Percentiles rank a stretch among this genome's conserved stretches.
Evolutionary conservation across 1,140 invertebrate genomes (phyloP).

Genomic region (Drosophila watanabei): DNA sequence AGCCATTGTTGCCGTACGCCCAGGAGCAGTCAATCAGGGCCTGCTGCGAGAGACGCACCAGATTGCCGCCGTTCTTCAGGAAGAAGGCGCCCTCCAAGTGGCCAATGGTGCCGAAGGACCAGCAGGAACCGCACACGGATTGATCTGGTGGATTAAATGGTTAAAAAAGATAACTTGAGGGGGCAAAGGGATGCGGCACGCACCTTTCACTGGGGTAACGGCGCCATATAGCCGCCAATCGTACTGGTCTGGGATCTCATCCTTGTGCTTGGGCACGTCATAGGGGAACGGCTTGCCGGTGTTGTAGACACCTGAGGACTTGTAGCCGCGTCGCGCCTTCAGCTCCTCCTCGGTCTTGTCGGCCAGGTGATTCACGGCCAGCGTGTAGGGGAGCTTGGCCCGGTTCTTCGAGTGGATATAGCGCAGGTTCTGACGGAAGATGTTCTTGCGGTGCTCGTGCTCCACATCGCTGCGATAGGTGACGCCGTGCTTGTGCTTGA

Average conservation of each 20-base stretch:
- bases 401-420: constrained; percentile 95
- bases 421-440: constrained; percentile 96
- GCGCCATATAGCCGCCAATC: constrained; percentile 97
- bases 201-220: constrained; percentile 97
- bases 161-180: not conserved
- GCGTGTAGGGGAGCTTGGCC: constrained; percentile 90
- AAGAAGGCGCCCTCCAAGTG: constrained; percentile 97
- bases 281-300: constrained; percentile 89
- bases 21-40: constrained; percentile 98
- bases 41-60: constrained; percentile 95
- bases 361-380: constrained; percentile 95
- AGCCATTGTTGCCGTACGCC: constrained; percentile 97
- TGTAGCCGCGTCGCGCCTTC: constrained; percentile 91
- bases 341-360: constrained; percentile 93
- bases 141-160: constrained; percentile 88
- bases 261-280: constrained; percentile 67
- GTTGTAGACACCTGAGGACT: constrained; percentile 89
- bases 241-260: constrained; percentile 89
- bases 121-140: constrained; percentile 98
- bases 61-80: constrained; percentile 91
- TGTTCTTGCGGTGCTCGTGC: constrained; percentile 90
- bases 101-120: constrained; percentile 98
- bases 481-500: constrained; percentile 91
- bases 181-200: not conserved
- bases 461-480: constrained; percentile 89